Percentiles rank a stretch among this genome's conserved stretches.
Evolutionary conservation across 2,888 invertebrate genomes (phyloP).

Genomic region (Glaucopsyche alexis): DNA sequence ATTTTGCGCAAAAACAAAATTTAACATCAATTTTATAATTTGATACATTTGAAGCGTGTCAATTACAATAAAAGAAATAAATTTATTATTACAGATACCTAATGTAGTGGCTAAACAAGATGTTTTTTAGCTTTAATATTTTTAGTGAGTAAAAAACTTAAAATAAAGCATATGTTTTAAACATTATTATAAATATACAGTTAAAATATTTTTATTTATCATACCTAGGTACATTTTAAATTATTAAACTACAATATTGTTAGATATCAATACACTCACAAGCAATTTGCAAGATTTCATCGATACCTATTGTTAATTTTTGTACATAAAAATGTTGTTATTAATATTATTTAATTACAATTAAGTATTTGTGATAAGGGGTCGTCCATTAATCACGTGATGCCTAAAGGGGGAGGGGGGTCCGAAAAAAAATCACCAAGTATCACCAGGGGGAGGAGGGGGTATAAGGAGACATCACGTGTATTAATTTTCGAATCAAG

Average conservation of each 20-base stretch:
- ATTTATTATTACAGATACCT: neutral
- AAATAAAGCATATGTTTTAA: neutral
- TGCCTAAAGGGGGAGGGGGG: too few species aligned
- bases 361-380: conserved; percentile 18
- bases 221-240: too few species aligned
- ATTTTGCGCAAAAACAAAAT: conserved; percentile 25
- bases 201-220: too few species aligned
- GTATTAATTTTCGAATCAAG: too few species aligned
- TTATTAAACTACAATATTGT: too few species aligned
- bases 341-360: neutral
- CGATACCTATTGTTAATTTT: neutral
- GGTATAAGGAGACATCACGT: too few species aligned
- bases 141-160: neutral
- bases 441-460: too few species aligned
- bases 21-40: neutral
- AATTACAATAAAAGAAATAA: neutral
- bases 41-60: neutral
- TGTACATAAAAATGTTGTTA: neutral
- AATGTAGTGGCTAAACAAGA: neutral
- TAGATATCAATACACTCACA: too few species aligned
- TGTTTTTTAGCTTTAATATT: neutral
- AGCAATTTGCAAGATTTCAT: too few species aligned
- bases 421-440: too few species aligned
- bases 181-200: too few species aligned
- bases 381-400: too few species aligned